These are phyloP conservation scores for Cardiocondyla obscurior DNA, from an alignment of 1,140 invertebrate genomes.

Conservation along the genomic window DNA sequence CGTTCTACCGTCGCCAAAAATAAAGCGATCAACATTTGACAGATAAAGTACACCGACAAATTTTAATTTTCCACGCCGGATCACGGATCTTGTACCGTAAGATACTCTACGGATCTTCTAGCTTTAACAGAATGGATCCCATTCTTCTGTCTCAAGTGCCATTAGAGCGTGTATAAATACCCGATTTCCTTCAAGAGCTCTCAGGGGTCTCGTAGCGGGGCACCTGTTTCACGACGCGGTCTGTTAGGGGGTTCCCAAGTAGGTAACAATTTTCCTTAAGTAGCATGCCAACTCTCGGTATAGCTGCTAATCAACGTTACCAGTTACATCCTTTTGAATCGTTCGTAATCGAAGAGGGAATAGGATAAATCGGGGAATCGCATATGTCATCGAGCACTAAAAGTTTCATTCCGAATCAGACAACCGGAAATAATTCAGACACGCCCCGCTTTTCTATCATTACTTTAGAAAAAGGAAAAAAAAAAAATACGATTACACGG, in stretches of 20 bases:
- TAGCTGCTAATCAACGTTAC: slow-evolving; percentile 25
- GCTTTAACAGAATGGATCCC: neutral
- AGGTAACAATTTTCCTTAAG: slow-evolving; percentile 70
- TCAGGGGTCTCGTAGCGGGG: neutral
- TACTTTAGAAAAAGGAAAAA: slow-evolving; percentile 13
- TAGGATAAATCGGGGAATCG: slow-evolving; percentile 14
- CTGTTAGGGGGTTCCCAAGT: slow-evolving; percentile 20
- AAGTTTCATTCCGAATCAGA: slow-evolving; percentile 39
- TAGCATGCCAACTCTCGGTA: slow-evolving; percentile 58
- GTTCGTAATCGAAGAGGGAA: neutral
- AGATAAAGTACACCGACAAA: neutral
- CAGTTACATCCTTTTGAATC: neutral
- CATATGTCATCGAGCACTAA: slow-evolving; percentile 58
- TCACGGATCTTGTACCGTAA: neutral
- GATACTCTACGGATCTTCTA: neutral
- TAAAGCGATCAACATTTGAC: neutral
- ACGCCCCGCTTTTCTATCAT: slow-evolving; percentile 4
- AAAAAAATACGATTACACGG: slow-evolving; percentile 6
- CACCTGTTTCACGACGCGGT: slow-evolving; percentile 59
- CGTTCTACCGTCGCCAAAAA: neutral
- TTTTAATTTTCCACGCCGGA: neutral
- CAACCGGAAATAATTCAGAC: slow-evolving; percentile 59
- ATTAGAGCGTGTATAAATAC: slow-evolving; percentile 47
- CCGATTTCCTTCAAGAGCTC: slow-evolving; percentile 37
- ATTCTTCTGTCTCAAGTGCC: slow-evolving; percentile 6